A percentile compares a stretch with the other conserved stretches of the same genome.
Conservation (phyloP, 2,113 vertebrate species). For the Formicarius rufipectus region DNA sequence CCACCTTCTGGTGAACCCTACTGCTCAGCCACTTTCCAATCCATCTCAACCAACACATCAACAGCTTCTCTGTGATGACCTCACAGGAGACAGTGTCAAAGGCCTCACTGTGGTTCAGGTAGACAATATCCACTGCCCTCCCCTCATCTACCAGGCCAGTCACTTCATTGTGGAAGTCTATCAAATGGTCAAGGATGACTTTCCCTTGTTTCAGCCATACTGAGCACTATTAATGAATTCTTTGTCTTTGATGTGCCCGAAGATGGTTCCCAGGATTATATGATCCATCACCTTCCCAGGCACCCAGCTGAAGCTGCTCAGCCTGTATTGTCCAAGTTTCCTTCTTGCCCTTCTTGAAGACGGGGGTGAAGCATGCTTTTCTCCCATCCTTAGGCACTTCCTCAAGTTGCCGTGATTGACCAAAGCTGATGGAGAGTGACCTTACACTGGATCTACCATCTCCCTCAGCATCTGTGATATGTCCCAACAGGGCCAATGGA, state of each 20-base stretch:
- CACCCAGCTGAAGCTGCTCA: neutral
- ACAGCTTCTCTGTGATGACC: neutral
- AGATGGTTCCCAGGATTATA: neutral
- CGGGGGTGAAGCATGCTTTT: neutral
- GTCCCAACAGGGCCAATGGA: neutral
- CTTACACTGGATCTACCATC: neutral
- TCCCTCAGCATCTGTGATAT: neutral
- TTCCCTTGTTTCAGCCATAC: neutral
- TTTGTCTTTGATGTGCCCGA: neutral
- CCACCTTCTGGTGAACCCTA: neutral
- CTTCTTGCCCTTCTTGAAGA: neutral
- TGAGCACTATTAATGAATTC: neutral
- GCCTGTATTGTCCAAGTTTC: neutral
- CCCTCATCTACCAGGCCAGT: neutral
- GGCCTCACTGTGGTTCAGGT: neutral
- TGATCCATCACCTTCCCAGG: neutral
- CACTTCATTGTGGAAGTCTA: neutral
- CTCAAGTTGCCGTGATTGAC: neutral
- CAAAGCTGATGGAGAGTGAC: neutral
- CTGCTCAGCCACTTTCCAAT: neutral
- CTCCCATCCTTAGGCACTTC: neutral
- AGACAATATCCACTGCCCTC: neutral
- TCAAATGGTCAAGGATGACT: neutral
- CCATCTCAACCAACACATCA: neutral
- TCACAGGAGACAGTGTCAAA: neutral